These are phyloP conservation scores for Crenichthys baileyi DNA, from an alignment of 2,797 vertebrate species.

Conservation along the genomic window DNA sequence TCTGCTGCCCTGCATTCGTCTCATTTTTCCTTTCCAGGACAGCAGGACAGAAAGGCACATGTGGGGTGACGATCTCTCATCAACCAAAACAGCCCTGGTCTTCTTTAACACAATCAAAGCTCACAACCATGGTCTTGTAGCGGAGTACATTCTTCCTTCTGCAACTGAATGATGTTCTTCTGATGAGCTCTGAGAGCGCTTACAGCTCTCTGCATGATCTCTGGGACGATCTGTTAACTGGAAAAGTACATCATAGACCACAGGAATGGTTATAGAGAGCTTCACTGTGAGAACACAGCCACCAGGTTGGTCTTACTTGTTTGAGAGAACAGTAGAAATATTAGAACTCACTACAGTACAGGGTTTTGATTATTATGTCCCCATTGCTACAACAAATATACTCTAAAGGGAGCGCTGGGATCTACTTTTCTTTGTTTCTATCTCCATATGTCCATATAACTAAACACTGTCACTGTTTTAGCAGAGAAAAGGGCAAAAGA, in stretches of 20 bases:
- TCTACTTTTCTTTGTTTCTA: slow-evolving; percentile 55
- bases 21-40: slow-evolving; percentile 31
- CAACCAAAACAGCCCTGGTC: slow-evolving; percentile 39
- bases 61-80: slow-evolving; percentile 64
- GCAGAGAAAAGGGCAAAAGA: slow-evolving; percentile 8
- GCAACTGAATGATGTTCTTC: slow-evolving; percentile 24
- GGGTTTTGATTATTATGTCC: slow-evolving; percentile 36
- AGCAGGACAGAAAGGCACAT: slow-evolving; percentile 78
- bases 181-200: slow-evolving; percentile 16
- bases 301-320: slow-evolving; percentile 46
- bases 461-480: slow-evolving; percentile 39
- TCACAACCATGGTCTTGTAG: too few relatives aligned
- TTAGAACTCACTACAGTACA: slow-evolving; percentile 54
- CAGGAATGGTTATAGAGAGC: slow-evolving; percentile 42
- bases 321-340: slow-evolving; percentile 51
- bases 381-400: slow-evolving; percentile 62
- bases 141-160: too few relatives aligned
- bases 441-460: slow-evolving; percentile 47
- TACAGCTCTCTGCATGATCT: slow-evolving; percentile 36
- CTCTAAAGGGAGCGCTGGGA: slow-evolving; percentile 39
- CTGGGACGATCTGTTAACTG: slow-evolving; percentile 42
- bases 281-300: slow-evolving; percentile 55
- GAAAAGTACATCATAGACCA: slow-evolving; percentile 51
- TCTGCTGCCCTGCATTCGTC: slow-evolving; percentile 3
- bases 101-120: slow-evolving; percentile 38